Conservation (phyloP, 2,797 vertebrate species). For the Dallia pectoralis region DNA sequence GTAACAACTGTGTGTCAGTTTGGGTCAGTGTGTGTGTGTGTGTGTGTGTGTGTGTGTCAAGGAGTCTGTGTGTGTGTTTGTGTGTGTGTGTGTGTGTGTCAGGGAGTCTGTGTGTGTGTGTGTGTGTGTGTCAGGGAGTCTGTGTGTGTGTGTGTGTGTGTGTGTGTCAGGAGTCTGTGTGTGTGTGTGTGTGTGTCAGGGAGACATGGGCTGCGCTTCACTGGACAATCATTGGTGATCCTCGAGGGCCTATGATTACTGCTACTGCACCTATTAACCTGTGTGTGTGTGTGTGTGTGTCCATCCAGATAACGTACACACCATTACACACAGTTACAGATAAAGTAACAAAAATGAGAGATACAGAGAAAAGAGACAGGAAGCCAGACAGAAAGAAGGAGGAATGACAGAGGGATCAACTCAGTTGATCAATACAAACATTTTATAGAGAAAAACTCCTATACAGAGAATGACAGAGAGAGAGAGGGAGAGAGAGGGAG, state of each 20-base stretch:
- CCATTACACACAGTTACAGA: no score
- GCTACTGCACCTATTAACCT: conserved; percentile 43
- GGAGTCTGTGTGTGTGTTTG: not conserved
- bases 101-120: not conserved
- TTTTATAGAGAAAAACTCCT: no score
- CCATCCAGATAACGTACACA: no score
- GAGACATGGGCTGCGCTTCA: conserved; percentile 33
- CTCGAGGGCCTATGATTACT: conserved; percentile 1
- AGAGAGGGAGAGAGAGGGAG: no score
- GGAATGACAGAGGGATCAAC: no score
- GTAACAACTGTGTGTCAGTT: not conserved
- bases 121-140: conserved; percentile 3
- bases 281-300: conserved; percentile 6
- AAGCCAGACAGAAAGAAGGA: not conserved
- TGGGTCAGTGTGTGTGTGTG: conserved; percentile 6
- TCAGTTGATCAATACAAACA: no score
- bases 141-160: not conserved
- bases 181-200: conserved; percentile 13
- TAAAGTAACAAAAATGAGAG: conserved; percentile 16
- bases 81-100: not conserved
- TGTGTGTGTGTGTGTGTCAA: not conserved
- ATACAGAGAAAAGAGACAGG: not conserved
- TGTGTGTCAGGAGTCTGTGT: not conserved
- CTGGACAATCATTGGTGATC: conserved; percentile 42
- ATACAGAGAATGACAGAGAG: no score